These are phyloP conservation scores for Epinephelus fuscoguttatus DNA, from an alignment of 2,113 vertebrate species.

Conservation along the genomic window DNA sequence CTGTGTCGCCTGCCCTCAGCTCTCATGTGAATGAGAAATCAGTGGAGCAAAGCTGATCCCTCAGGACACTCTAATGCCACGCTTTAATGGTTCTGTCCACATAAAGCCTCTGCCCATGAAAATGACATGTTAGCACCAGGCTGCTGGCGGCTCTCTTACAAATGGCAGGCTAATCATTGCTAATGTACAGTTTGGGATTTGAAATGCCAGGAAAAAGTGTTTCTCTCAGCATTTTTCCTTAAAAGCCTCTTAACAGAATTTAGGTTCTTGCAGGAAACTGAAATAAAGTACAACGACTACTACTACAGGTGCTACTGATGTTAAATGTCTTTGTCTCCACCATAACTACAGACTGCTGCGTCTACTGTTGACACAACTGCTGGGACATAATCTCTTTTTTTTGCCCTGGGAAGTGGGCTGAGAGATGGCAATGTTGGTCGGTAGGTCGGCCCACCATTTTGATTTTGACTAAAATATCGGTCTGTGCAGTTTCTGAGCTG, in stretches of 20 bases:
- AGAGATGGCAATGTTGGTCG: too few relatives aligned
- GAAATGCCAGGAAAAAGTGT: neutral
- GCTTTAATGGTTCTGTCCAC: slow-evolving; percentile 18
- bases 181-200: neutral
- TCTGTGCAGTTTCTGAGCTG: too few relatives aligned
- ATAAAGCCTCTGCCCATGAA: slow-evolving; percentile 21
- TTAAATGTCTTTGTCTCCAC: neutral
- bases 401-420: too few relatives aligned
- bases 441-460: too few relatives aligned
- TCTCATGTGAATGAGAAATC: slow-evolving; percentile 23
- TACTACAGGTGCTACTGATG: neutral
- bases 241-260: neutral
- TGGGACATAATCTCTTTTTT: too few relatives aligned
- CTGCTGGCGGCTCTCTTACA: neutral
- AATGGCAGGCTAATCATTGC: slow-evolving; percentile 3
- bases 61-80: slow-evolving; percentile 27
- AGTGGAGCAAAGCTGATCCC: slow-evolving; percentile 46
- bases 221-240: neutral
- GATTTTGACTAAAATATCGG: too few relatives aligned
- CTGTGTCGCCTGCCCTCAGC: neutral
- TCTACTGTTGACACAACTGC: too few relatives aligned
- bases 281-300: neutral
- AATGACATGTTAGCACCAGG: neutral
- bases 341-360: neutral
- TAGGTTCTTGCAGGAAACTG: neutral